Evolutionary conservation across 2,888 invertebrate genomes (phyloP), one percentile per base, ranked within the genome.

Genomic region (Heteropelma amictum): DNA sequence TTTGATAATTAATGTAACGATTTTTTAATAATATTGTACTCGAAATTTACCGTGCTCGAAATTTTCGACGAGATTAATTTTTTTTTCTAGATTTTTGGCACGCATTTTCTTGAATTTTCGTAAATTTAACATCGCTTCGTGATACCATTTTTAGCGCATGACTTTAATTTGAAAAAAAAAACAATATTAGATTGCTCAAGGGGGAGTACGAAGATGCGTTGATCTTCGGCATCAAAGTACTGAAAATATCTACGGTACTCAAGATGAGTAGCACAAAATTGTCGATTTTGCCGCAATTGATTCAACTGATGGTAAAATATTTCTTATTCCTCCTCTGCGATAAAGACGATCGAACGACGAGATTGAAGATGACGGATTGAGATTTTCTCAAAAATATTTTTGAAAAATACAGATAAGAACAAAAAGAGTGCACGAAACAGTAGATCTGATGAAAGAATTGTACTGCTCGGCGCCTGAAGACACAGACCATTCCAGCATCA

Each of bases 381-480:
- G n/a, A 23, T 17, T 38, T 38, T 7, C 1, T 47, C 1, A 6
- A n/a, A n/a, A n/a, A n/a, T n/a, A n/a, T n/a, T n/a, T n/a, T n/a
- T n/a, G n/a, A n/a, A n/a, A n/a, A n/a, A n/a, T 12, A 42, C 35
- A 86, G 86, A 42, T 86, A 8, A 80, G 83, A 14, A 88, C 90
- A 17, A 88, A 91, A 77, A 89, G 90, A 53, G 88, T 92, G 77
- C 85, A 88, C 78, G 91, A 92, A 84, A 90, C 91, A 2, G 84
- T 92, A 10, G 91, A 91, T 68, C 82, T 92, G 35, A 80, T 90
- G 35, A 86, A 88, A 47, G 84, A 91, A 68, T 80, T 90, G 14
- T 82, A 83, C 30, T 82, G 81, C 56, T 69, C 81, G 2, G 81
- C 85, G 1, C 72, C 81, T 33, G 85, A 83, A 23, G 85, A 89